Conservation (phyloP, 2,797 vertebrate species). For the Anabacerthia variegaticeps region DNA sequence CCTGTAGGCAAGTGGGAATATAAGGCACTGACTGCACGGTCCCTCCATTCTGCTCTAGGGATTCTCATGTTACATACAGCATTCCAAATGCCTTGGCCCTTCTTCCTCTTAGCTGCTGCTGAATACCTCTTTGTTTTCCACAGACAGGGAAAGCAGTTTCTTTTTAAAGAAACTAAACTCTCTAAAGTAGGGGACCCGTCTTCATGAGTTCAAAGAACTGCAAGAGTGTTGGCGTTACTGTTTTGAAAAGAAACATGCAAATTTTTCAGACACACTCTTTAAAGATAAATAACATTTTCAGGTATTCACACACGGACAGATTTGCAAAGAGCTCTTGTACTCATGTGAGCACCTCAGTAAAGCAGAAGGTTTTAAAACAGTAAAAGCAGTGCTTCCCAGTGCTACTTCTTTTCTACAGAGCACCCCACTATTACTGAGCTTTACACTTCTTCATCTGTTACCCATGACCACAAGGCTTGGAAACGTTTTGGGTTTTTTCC, state of each 20-base stretch:
- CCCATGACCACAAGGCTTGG: not conserved
- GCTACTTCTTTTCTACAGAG: not conserved
- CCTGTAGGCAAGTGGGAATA: conserved; percentile 1
- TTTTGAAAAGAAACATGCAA: not conserved
- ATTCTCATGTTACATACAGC: conserved; percentile 27
- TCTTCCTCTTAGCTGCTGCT: not conserved
- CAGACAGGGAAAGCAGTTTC: not conserved
- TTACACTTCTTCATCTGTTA: not conserved
- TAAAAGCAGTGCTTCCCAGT: not conserved
- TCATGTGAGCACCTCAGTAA: not conserved
- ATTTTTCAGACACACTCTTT: not conserved
- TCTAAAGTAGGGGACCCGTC: not conserved
- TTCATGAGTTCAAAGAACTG: not conserved
- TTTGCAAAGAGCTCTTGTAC: not conserved
- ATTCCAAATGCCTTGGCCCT: conserved; percentile 21
- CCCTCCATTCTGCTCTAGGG: not conserved
- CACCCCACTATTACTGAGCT: not conserved
- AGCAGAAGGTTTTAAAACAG: not conserved
- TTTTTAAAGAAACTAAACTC: not conserved
- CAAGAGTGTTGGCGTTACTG: not conserved
- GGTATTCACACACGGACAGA: fast-evolving
- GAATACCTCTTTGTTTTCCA: conserved; percentile 1
- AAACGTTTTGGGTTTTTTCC: not conserved
- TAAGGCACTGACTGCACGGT: not conserved
- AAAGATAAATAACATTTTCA: not conserved